phyloP scores from a whole-genome alignment of 2,113 vertebrate species.

The Daboia siamensis region DNA sequence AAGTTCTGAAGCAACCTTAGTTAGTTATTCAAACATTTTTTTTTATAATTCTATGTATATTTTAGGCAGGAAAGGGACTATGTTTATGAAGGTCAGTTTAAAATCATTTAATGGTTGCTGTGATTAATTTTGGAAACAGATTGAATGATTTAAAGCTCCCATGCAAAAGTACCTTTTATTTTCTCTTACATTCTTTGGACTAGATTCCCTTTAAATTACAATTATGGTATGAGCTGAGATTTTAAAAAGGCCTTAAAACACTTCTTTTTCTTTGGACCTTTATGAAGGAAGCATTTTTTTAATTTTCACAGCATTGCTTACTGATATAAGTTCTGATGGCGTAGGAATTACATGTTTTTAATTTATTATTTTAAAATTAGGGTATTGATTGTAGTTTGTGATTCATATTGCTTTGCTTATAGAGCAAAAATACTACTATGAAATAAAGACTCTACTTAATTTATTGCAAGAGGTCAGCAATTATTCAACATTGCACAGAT shows the following conservation, averaged over 20 bases:
- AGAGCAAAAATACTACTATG: neutral
- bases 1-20: neutral
- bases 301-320: neutral
- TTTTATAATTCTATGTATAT: neutral
- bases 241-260: neutral
- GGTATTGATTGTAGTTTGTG: neutral
- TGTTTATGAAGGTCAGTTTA: neutral
- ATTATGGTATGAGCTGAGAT: neutral
- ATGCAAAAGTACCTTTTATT: neutral
- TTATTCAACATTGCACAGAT: neutral
- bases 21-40: neutral
- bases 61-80: neutral
- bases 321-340: neutral
- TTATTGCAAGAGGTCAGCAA: neutral
- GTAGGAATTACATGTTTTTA: neutral
- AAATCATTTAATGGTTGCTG: neutral
- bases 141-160: neutral
- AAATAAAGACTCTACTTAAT: neutral
- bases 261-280: neutral
- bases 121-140: neutral
- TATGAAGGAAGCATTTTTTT: neutral
- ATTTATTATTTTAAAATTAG: neutral
- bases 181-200: neutral
- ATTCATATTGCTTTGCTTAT: neutral
- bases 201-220: neutral